Evolutionary conservation across 2,113 vertebrate genomes (phyloP), one percentile per base, ranked within the genome.

Genomic region (Paracanthobrama guichenoti): DNA sequence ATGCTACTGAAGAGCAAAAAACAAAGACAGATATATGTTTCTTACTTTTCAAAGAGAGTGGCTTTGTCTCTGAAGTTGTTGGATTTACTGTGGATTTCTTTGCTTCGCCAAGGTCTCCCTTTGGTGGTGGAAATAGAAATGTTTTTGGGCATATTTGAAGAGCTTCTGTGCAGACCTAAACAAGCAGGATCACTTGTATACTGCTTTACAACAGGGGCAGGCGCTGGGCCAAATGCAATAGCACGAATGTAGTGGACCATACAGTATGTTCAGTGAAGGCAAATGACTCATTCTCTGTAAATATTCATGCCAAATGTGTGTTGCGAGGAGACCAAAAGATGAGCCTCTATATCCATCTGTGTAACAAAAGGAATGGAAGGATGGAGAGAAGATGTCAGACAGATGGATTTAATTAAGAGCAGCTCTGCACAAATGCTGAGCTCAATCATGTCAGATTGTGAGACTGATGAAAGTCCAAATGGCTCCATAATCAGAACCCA

Each of bases 321-420:
- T 42, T 67, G n/a, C 28, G 48, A 81, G 39, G 46, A 31, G 12
- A n/a, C 46, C 9, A 11, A 39, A 79, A 57, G 16, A 79, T 57
- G 28, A 60, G 18, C 39, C 69, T n/a, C 10, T n/a, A 1, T 64
- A 78, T 86, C 39, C 20, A 75, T 82, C 79, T 80, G 67, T 77
- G 48, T 50, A 75, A 82, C 18, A 76, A 84, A 64, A 84, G 71
- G 24, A 66, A n/a, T 22, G 26, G 2, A 8, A n/a, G 62, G 28
- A 81, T n/a, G 9, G 13, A 79, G 22, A 84, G 31, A 42, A 72
- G 16, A 46, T 60, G 46, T 10, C 20, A 71, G n/a, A 73, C 76
- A 85, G 59, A 82, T 76, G 67, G 66, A 57, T 77, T 50, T 74
- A 81, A 44, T 83, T 67, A 81, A 46, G 75, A 73, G 44, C 64